phyloP scores from a whole-genome alignment of 2,797 vertebrate genomes.

The Lacerta agilis region DNA sequence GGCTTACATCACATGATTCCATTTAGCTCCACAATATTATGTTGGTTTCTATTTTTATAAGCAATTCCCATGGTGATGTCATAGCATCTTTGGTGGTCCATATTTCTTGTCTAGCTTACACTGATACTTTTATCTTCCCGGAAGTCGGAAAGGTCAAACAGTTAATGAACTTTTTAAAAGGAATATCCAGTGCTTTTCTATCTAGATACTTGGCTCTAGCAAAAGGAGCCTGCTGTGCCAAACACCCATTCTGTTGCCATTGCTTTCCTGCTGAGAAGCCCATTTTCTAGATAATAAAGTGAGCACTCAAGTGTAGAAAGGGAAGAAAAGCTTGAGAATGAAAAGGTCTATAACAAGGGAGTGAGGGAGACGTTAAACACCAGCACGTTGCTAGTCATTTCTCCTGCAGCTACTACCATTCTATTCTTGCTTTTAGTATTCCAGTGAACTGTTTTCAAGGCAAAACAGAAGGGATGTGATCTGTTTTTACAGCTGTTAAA shows the following conservation, averaged over 20 bases:
- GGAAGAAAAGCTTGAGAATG: slow-evolving; percentile 54
- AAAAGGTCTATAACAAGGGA: slow-evolving; percentile 52
- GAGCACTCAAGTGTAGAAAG: slow-evolving; percentile 70
- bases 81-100: slow-evolving; percentile 84
- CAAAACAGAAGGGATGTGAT: slow-evolving; percentile 2
- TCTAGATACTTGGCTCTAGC: slow-evolving; percentile 64
- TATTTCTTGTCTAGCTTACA: slow-evolving; percentile 76
- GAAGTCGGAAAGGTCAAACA: slow-evolving; percentile 78
- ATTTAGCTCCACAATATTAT: slow-evolving; percentile 2
- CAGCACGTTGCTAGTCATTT: slow-evolving; percentile 64
- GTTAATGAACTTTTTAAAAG: slow-evolving; percentile 83
- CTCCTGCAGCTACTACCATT: neutral
- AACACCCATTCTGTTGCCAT: slow-evolving; percentile 56
- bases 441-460: slow-evolving; percentile 18
- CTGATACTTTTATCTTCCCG: slow-evolving; percentile 71
- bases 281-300: slow-evolving; percentile 82
- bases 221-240: slow-evolving; percentile 71
- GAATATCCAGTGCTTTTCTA: slow-evolving; percentile 79
- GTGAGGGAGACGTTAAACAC: slow-evolving; percentile 48
- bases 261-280: slow-evolving; percentile 79
- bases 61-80: neutral
- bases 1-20: neutral
- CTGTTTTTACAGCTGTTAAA: slow-evolving; percentile 29
- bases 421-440: neutral
- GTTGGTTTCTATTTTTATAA: slow-evolving; percentile 14